A percentile compares a stretch with the other conserved stretches of the same genome.
These are phyloP conservation scores for Ladona fulva DNA, from an alignment of 1,140 invertebrate genomes.

Conservation along the genomic window DNA sequence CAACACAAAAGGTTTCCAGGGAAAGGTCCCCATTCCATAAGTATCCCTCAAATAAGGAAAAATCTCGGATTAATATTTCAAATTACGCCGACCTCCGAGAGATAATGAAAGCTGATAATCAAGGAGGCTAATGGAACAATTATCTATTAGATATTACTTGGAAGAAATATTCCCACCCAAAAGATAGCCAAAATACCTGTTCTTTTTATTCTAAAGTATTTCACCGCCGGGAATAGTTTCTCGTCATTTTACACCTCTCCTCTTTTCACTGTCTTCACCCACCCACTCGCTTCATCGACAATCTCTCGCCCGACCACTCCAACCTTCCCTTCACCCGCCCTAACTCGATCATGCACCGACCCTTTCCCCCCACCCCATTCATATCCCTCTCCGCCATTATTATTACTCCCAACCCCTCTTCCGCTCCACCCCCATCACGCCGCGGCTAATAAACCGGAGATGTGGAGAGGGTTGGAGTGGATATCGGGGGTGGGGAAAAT, in stretches of 20 bases:
- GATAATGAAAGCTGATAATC: too few species aligned
- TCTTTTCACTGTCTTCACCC: neutral
- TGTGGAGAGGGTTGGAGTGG: neutral
- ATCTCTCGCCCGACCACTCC: neutral
- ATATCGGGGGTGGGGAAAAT: neutral
- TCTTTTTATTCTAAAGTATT: too few species aligned
- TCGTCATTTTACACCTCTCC: neutral
- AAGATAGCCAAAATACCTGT: too few species aligned
- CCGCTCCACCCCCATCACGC: neutral
- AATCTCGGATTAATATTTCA: too few species aligned
- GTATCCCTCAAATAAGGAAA: too few species aligned
- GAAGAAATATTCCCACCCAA: too few species aligned
- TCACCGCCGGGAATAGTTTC: neutral
- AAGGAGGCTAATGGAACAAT: too few species aligned
- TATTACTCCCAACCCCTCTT: neutral
- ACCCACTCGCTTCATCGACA: too few species aligned
- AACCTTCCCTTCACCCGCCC: neutral
- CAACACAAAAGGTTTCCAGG: too few species aligned
- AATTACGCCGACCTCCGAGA: too few species aligned
- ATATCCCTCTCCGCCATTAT: neutral
- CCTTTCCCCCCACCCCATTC: neutral
- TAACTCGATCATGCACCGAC: neutral
- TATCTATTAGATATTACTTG: too few species aligned
- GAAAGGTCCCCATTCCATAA: too few species aligned
- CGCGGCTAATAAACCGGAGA: constrained; percentile 2